Percentiles rank a stretch among this genome's conserved stretches.
Evolutionary conservation across 2,113 vertebrate genomes (phyloP).

Genomic region (Drymodes brunneopygia): DNA sequence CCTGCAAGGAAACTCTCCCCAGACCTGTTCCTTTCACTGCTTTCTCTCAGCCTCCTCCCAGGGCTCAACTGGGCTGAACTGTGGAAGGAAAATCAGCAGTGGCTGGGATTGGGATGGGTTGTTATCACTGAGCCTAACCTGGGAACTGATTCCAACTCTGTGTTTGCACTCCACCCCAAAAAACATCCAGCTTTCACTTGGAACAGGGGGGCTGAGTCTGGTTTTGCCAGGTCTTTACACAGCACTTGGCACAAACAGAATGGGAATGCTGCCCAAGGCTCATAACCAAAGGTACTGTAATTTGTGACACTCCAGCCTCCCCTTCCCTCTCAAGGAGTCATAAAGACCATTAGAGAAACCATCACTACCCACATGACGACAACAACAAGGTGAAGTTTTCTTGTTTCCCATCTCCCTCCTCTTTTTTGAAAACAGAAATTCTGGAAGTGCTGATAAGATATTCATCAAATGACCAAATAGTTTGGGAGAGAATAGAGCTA

Average conservation of each 20-base stretch:
- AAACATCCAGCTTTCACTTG: not conserved
- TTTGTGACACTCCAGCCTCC: not conserved
- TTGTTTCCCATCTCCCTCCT: accelerated
- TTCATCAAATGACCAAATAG: not conserved
- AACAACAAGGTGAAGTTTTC: not conserved
- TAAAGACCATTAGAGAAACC: not conserved
- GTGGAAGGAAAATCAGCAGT: accelerated
- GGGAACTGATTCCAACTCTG: not conserved
- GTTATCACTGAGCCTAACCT: too few species aligned
- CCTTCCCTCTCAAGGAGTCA: not conserved
- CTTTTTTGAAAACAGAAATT: not conserved
- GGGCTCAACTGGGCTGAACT: not conserved
- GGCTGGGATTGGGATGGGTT: not conserved
- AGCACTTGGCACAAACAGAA: not conserved
- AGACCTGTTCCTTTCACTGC: not conserved
- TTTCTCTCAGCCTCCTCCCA: not conserved
- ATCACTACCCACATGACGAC: accelerated
- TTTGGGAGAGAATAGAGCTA: not conserved
- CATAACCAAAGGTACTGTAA: not conserved
- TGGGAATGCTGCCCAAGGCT: not conserved
- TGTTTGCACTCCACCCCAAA: not conserved
- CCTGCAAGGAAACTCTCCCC: not conserved
- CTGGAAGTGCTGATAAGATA: not conserved
- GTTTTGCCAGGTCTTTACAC: not conserved
- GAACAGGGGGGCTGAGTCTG: not conserved